Base-by-base conservation (phyloP, 2,888 invertebrate species). In the Sinopyrophorus schimmeli region DNA sequence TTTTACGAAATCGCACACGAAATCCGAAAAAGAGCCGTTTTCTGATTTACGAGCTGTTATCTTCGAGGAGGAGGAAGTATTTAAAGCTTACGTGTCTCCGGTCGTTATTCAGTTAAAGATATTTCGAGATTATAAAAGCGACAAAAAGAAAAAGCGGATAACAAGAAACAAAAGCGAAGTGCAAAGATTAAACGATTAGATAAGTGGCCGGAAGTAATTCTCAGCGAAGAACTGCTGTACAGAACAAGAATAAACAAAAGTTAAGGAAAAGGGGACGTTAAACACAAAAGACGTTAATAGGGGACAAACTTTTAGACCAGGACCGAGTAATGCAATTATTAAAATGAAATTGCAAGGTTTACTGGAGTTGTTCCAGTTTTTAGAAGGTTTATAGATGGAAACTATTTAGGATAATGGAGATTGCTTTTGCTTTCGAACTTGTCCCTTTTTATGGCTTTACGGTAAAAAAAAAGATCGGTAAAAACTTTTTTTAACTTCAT, bases 191-290 rank as follows among this genome's bases (percentile, higher is more conserved):
- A 35, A 16, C 35, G 39, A 39, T 39, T 39, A 39, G 28, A 28
- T 39, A 39, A 30, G 39, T 28, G 28, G 12, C 39, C 28, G 39
- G 28, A 39, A 39, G 28, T 39, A 39, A 39, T 39, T 39, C 28
- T 20, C 9, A 14, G 39, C 21, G 28, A 39, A 24, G 12, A 20
- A 18, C 28, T 28, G 7, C 14, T 9, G 20, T n/a, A n/a, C n/a
- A 39, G 17, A 7, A 18, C 27, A 24, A 37, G 28, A 24, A 24
- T 24, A 35, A 35, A 24, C 35, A 24, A 35, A 32, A 35, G 35
- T 35, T 32, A n/a, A 21, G 21, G 35, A 23, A 35, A 24, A 24
- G 35, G n/a, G 23, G 23, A 5, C 23, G 35, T n/a, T n/a, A n/a
- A 35, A 35, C 35, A 35, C n/a, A n/a, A n/a, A 35, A 35, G 35